Base-by-base conservation (phyloP, 2,797 vertebrate genomes). In the Enteromius trimaculatus region DNA sequence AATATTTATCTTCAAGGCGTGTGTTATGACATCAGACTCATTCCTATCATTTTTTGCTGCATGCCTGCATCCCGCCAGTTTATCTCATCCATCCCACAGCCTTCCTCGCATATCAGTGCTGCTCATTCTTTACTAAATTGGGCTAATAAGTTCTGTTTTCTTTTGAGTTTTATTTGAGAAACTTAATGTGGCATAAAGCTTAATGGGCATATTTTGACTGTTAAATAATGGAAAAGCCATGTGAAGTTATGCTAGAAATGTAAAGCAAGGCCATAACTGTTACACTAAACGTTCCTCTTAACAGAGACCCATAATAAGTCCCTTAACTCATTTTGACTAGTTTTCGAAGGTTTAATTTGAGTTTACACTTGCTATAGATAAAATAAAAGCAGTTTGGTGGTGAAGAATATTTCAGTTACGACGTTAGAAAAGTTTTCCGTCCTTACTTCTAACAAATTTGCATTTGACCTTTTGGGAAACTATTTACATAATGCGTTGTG, bases 381-480 rank as follows among this genome's bases (percentile, higher is more conserved):
- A 6, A 62, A 39, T 58, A 13, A 11, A 6, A 77, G 21, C 53
- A 51, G 7, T 16, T 71, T 70, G 21, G 21, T 58, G 11, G 21
- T 58, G 6, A 37, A 55, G 49, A 17, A 17, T 16, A n/a, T 55
- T 34, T 53, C 49, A 60, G 14, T 42, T n/a, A 60, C 7, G 2
- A 42, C 70, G 37, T 74, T 65, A 31, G 47, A 66, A 84, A 80
- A 76, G 64, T 62, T 69, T 29, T 26, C 31, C 9, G 0, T 16
- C 19, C 37, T 78, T 37, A 26, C 26, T 31, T 21, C 26, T 21
- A 47, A 4, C 8, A 39, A 11, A 79, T 79, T 82, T 86, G 81
- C 53, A 81, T 86, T 70, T 85, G 80, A 84, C 79, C 79, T 82
- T 87, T 87, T 53, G n/a, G 55, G 77, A 72, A 65, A 44, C 44